These are phyloP conservation scores for Hippocampus comes DNA, from an alignment of 2,113 vertebrate genomes.

Conservation along the genomic window DNA sequence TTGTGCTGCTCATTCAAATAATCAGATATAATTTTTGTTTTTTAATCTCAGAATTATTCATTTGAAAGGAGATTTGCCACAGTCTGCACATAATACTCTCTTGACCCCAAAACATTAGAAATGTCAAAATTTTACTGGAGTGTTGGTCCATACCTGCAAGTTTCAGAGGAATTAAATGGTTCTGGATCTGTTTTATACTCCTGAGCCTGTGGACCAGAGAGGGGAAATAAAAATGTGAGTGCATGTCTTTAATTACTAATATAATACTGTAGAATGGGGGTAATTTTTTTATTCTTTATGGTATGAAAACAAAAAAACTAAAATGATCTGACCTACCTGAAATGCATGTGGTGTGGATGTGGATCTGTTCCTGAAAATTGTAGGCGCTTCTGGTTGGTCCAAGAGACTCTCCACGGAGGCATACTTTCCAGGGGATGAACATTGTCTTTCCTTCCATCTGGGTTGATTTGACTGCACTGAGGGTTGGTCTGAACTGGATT, in stretches of 20 bases:
- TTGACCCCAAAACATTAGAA: slow-evolving; percentile 47
- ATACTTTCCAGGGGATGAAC: slow-evolving; percentile 43
- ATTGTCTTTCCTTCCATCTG: slow-evolving; percentile 48
- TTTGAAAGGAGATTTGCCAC: slow-evolving; percentile 29
- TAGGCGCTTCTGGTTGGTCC: slow-evolving; percentile 50
- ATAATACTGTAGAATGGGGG: neutral
- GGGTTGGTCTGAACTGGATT: slow-evolving; percentile 48
- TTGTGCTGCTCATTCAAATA: neutral
- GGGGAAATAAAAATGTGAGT: slow-evolving; percentile 2
- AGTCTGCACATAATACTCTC: slow-evolving; percentile 37
- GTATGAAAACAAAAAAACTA: neutral
- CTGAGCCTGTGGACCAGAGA: slow-evolving; percentile 37
- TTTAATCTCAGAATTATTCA: slow-evolving; percentile 4
- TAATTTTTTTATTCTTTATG: neutral
- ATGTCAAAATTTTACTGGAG: slow-evolving; percentile 26
- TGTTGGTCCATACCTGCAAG: slow-evolving; percentile 58
- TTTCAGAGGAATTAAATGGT: slow-evolving; percentile 40
- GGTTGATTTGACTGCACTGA: slow-evolving; percentile 32
- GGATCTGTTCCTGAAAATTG: slow-evolving; percentile 53
- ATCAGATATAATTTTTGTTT: no score
- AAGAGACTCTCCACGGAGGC: slow-evolving; percentile 59
- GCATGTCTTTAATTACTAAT: neutral
- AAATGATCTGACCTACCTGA: slow-evolving; percentile 60
- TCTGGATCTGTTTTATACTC: slow-evolving; percentile 30
- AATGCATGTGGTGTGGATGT: slow-evolving; percentile 61